Evolutionary conservation across 2,888 invertebrate species (phyloP).

Genomic region (Mesopsocus fuscifrons): DNA sequence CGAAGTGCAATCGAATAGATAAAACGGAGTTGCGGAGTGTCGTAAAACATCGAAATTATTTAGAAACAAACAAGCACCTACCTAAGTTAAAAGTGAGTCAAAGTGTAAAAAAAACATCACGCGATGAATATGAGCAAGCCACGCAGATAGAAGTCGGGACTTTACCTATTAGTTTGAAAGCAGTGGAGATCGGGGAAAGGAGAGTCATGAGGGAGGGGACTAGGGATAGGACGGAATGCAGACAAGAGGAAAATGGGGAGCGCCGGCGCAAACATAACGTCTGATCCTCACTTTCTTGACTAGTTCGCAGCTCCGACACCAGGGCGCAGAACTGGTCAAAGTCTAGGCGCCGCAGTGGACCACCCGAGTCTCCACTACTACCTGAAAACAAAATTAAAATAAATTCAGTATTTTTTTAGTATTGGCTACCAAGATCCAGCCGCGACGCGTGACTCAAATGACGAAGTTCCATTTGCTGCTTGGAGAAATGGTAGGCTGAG

Average conservation of each 20-base stretch:
- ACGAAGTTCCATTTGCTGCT: no score
- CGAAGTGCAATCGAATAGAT: no score
- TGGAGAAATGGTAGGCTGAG: no score
- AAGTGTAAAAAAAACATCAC: conserved; percentile 13
- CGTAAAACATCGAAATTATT: conserved; percentile 16
- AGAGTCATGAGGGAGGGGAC: conserved; percentile 9
- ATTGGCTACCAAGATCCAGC: no score
- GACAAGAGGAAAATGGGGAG: conserved; percentile 3
- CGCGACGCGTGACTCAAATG: no score
- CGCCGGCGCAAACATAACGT: not conserved
- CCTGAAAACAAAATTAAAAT: conserved; percentile 19
- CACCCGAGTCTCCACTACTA: conserved; percentile 19
- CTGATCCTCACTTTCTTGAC: conserved; percentile 20
- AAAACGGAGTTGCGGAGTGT: conserved; percentile 14
- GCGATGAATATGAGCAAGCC: conserved; percentile 8
- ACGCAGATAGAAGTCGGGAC: conserved; percentile 14
- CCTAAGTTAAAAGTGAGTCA: conserved; percentile 12
- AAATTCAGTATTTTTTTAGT: no score
- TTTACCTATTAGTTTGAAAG: conserved; percentile 10
- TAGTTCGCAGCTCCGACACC: conserved; percentile 48
- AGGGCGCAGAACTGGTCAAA: conserved; percentile 73
- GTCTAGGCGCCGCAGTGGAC: conserved; percentile 29
- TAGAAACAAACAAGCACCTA: conserved; percentile 14
- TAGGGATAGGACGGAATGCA: conserved; percentile 12
- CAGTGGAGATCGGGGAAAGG: conserved; percentile 4